Evolutionary conservation across 2,113 vertebrate species (phyloP).

Genomic region (Rhagologus leucostigma): DNA sequence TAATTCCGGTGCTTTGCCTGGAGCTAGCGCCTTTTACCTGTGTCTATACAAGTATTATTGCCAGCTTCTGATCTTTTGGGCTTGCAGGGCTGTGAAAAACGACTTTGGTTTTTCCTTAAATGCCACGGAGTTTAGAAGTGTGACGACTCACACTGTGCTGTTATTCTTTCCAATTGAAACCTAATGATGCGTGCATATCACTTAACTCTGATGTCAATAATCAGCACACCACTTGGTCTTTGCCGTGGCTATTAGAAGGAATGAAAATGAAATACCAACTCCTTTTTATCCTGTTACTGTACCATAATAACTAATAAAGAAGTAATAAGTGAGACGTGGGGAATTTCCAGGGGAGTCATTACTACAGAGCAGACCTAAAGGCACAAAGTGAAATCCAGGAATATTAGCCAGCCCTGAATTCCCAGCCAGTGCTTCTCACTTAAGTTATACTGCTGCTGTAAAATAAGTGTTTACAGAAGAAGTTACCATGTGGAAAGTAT

Average conservation of each 20-base stretch:
- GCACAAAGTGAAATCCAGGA: constrained; percentile 41
- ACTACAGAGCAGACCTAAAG: constrained; percentile 37
- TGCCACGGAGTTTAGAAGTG: constrained; percentile 40
- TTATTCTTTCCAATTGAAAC: constrained; percentile 41
- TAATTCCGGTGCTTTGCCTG: neutral
- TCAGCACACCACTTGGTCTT: constrained; percentile 16
- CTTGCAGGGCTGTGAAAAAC: constrained; percentile 14
- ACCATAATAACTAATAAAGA: constrained; percentile 50
- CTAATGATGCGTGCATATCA: constrained; percentile 25
- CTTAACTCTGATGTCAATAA: constrained; percentile 40
- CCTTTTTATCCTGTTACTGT: constrained; percentile 15
- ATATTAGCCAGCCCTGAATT: constrained; percentile 34
- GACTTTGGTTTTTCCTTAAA: constrained; percentile 28
- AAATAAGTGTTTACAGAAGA: neutral
- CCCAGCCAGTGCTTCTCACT: neutral
- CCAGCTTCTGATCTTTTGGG: constrained; percentile 12
- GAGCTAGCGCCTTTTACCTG: neutral
- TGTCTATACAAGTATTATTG: neutral
- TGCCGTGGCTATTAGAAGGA: constrained; percentile 6
- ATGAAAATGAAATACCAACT: constrained; percentile 33
- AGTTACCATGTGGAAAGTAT: neutral
- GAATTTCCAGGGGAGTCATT: constrained; percentile 61
- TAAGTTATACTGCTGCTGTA: neutral
- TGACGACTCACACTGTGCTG: constrained; percentile 49
- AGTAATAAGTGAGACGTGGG: constrained; percentile 44